Percentiles rank a stretch among this genome's conserved stretches.
Evolutionary conservation across 2,888 invertebrate species (phyloP).

Genomic region (Eulithis prunata): DNA sequence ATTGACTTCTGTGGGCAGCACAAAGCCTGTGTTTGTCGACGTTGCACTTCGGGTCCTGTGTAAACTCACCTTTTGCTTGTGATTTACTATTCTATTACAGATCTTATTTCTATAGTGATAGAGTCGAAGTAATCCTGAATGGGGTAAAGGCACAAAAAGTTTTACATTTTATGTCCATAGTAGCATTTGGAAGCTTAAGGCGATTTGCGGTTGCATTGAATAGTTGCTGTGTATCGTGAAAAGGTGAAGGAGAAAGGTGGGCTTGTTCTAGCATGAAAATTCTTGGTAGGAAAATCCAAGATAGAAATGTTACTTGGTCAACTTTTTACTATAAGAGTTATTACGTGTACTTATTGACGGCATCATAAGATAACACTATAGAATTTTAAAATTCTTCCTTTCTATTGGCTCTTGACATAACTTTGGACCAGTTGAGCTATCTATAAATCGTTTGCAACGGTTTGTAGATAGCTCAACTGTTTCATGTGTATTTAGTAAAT

Average conservation of each 20-base stretch:
- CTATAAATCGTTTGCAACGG: too few species aligned
- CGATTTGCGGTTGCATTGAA: constrained; percentile 74
- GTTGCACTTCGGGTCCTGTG: constrained; percentile 83
- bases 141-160: constrained; percentile 69
- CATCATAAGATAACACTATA: too few species aligned
- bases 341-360: too few species aligned
- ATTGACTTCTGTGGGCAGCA: constrained; percentile 79
- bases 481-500: too few species aligned
- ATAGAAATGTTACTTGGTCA: too few species aligned
- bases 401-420: too few species aligned
- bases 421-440: too few species aligned
- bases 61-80: constrained; percentile 78
- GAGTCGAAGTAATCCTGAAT: constrained; percentile 44
- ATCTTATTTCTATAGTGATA: constrained; percentile 50
- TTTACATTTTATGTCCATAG: constrained; percentile 75
- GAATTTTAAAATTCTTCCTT: too few species aligned
- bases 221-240: constrained; percentile 38
- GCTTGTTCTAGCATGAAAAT: background rate
- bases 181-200: constrained; percentile 80
- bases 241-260: constrained; percentile 50
- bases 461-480: too few species aligned
- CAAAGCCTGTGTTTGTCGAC: constrained; percentile 80
- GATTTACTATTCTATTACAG: constrained; percentile 52
- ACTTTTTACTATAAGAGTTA: too few species aligned
- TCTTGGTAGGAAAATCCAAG: background rate